These are phyloP conservation scores for Lethenteron reissneri DNA, from an alignment of 2,113 vertebrate genomes.

Conservation along the genomic window DNA sequence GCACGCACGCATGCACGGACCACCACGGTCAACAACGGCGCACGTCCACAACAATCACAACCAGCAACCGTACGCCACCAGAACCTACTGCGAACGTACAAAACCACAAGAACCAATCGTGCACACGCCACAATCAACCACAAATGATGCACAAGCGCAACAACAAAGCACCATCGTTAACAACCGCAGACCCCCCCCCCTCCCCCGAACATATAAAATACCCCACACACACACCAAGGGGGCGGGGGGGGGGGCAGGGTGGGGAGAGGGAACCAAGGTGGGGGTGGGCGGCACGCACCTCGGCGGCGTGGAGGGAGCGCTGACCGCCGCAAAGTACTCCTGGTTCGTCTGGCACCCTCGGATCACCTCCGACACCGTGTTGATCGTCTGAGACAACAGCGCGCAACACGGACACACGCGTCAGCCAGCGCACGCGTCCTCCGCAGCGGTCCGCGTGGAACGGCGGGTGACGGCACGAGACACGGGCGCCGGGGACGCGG, in stretches of 20 bases:
- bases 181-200: too few relatives aligned
- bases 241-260: too few relatives aligned
- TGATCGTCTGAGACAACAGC: conserved; percentile 49
- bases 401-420: too few relatives aligned
- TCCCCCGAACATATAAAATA: too few relatives aligned
- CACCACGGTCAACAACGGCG: not conserved
- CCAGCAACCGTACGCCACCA: not conserved
- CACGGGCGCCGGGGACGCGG: too few relatives aligned
- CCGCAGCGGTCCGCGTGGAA: too few relatives aligned
- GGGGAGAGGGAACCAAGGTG: too few relatives aligned
- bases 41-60: not conserved
- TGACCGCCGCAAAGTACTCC: conserved; percentile 94
- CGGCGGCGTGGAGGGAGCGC: conserved; percentile 83
- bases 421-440: too few relatives aligned
- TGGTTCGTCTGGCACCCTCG: conserved; percentile 81
- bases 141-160: not conserved
- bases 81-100: not conserved
- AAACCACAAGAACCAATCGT: not conserved
- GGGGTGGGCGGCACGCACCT: conserved; percentile 26
- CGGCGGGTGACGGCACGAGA: too few relatives aligned
- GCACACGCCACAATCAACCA: not conserved
- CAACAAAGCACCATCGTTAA: not conserved
- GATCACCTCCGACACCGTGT: conserved; percentile 93
- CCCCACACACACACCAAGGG: too few relatives aligned
- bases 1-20: too few relatives aligned